Evolutionary conservation across 2,888 invertebrate genomes (phyloP).

Genomic region (Tachystola acroxantha): DNA sequence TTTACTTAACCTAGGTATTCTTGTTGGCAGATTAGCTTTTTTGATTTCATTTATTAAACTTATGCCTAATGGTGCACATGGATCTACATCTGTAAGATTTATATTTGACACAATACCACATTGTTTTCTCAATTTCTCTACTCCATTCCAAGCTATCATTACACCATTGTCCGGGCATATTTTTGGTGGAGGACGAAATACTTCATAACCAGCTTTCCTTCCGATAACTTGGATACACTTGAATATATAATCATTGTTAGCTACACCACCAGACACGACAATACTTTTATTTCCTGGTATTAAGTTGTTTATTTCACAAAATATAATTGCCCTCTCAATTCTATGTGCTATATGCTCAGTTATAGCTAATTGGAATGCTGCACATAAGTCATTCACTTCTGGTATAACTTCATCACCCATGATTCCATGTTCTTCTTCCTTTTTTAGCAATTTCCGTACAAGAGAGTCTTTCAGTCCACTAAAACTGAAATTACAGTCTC

Average conservation of each 20-base stretch:
- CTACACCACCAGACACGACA: constrained; percentile 96
- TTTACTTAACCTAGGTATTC: constrained; percentile 48
- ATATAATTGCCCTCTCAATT: constrained; percentile 90
- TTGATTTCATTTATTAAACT: constrained; percentile 77
- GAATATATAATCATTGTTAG: constrained; percentile 92
- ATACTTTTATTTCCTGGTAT: constrained; percentile 76
- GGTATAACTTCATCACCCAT: constrained; percentile 86
- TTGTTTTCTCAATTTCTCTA: constrained; percentile 82
- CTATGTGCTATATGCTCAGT: constrained; percentile 89
- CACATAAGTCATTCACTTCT: constrained; percentile 89
- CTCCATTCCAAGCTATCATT: constrained; percentile 99
- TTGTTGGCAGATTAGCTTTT: constrained; percentile 67
- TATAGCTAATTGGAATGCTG: constrained; percentile 86
- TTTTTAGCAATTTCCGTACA: constrained; percentile 66
- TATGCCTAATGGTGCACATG: constrained; percentile 80
- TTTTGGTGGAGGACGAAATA: constrained; percentile 87
- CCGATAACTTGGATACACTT: constrained; percentile 84
- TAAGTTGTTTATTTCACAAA: constrained; percentile 77
- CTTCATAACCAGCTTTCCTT: constrained; percentile 78
- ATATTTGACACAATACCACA: constrained; percentile 67
- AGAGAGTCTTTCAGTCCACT: constrained; percentile 86
- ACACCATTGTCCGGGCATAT: constrained; percentile 98
- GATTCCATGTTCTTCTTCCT: constrained; percentile 77
- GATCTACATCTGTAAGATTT: constrained; percentile 77
- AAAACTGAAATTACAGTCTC: constrained; percentile 95